These are phyloP conservation scores for Microcebus ravelobensis DNA, from an alignment of 2,113 vertebrate genomes.

Conservation along the genomic window DNA sequence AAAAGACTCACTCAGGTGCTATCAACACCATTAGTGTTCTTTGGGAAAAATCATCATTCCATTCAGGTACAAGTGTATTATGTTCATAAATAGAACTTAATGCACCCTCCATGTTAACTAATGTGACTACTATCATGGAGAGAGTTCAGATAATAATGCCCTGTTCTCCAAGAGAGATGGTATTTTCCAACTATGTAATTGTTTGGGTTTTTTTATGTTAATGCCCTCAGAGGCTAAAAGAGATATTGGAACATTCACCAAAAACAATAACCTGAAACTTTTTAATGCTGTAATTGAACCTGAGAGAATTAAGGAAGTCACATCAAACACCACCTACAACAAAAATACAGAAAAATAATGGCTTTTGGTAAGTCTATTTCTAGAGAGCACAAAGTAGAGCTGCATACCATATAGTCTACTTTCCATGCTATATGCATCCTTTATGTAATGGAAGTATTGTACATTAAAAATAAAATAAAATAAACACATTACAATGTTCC, in stretches of 20 bases:
- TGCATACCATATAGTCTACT: not conserved
- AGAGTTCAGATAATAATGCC: not conserved
- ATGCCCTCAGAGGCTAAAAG: not conserved
- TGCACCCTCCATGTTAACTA: not conserved
- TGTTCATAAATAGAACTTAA: constrained; percentile 23
- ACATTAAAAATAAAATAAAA: not conserved
- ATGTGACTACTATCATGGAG: not conserved
- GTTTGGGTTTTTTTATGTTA: not conserved
- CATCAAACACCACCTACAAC: not conserved
- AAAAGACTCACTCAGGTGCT: constrained; percentile 56
- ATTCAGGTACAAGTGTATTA: not conserved
- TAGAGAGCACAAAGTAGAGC: not conserved
- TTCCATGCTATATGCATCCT: not conserved
- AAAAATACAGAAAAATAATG: not conserved
- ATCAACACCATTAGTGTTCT: constrained; percentile 31
- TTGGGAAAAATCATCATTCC: not conserved
- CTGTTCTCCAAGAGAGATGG: not conserved
- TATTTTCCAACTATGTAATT: not conserved
- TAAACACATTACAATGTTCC: not conserved
- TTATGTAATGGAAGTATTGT: not conserved
- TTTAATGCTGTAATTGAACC: not conserved
- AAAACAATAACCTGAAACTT: not conserved
- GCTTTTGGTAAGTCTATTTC: not conserved
- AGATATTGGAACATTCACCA: not conserved
- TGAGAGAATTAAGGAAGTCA: constrained; percentile 35